Evolutionary conservation across 2,888 invertebrate species (phyloP).

Genomic region (Chrysotoxum bicinctum): DNA sequence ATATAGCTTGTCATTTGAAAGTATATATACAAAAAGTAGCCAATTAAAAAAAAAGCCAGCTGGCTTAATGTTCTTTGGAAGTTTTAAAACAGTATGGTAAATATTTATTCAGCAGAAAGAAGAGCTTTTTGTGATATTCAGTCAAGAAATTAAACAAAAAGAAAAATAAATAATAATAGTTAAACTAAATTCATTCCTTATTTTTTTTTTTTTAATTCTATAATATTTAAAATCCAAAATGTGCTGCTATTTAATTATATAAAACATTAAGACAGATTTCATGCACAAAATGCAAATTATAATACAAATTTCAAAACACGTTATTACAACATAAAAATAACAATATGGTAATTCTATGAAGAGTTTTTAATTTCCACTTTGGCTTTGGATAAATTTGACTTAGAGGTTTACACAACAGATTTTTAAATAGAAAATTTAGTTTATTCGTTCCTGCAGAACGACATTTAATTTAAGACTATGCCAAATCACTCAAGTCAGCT

Average conservation of each 20-base stretch:
- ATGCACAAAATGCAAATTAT: constrained; percentile 56
- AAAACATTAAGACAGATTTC: constrained; percentile 12
- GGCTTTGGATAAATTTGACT: constrained; percentile 50
- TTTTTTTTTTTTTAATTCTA: no score
- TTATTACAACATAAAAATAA: constrained; percentile 8
- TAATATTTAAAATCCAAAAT: constrained; percentile 7
- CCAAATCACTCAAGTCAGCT: constrained; percentile 14
- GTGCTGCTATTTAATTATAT: constrained; percentile 23
- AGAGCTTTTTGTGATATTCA: constrained; percentile 70
- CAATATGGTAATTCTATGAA: not conserved
- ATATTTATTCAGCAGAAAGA: constrained; percentile 67
- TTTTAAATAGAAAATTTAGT: constrained; percentile 4
- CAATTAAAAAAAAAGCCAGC: constrained; percentile 53
- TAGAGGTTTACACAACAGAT: constrained; percentile 1
- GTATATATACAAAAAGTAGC: constrained; percentile 67
- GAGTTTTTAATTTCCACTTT: constrained; percentile 61
- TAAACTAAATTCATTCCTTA: constrained; percentile 34
- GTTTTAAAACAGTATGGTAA: constrained; percentile 38
- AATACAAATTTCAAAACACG: not conserved
- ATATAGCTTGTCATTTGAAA: constrained; percentile 64
- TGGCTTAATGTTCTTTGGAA: constrained; percentile 41
- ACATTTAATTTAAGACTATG: constrained; percentile 14
- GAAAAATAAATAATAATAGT: not conserved
- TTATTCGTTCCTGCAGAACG: constrained; percentile 31
- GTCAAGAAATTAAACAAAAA: constrained; percentile 27